A percentile compares a stretch with the other conserved stretches of the same genome.
phyloP scores from a whole-genome alignment of 2,888 invertebrate genomes.

The Cybosia mesomella region DNA sequence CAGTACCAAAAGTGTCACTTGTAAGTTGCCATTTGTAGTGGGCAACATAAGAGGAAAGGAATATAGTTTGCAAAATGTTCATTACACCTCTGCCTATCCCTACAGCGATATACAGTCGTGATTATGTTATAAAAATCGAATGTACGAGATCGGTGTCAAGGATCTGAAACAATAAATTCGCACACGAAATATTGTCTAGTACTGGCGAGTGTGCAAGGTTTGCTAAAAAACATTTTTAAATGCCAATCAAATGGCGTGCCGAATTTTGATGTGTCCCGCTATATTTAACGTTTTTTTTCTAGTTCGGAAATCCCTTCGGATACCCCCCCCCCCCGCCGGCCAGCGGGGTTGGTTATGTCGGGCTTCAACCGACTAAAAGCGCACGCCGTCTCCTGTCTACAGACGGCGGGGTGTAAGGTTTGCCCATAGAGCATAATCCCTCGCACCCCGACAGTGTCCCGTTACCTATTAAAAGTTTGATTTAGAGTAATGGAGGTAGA shows the following conservation, averaged over 20 bases:
- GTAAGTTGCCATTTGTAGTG: no score
- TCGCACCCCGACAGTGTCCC: no score
- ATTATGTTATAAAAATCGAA: background rate
- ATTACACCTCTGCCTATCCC: no score
- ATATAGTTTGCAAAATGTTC: background rate
- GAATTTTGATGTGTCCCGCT: no score
- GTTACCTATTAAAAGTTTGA: background rate
- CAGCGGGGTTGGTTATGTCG: no score
- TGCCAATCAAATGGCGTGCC: slow-evolving; percentile 11
- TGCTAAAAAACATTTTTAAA: slow-evolving; percentile 35
- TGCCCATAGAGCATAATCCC: no score
- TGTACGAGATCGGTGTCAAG: slow-evolving; percentile 52
- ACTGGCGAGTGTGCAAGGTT: slow-evolving; percentile 34
- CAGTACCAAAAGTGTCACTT: background rate
- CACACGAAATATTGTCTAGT: slow-evolving; percentile 44
- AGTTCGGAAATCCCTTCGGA: no score
- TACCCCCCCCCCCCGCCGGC: no score
- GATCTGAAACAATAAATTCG: slow-evolving; percentile 31
- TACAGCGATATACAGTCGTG: background rate
- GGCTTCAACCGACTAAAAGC: no score
- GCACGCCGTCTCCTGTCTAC: no score
- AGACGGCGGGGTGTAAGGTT: no score
- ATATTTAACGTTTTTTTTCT: no score
- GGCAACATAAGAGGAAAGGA: background rate
- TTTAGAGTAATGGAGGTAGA: background rate